Evolutionary conservation across 1,140 invertebrate genomes (phyloP).

Genomic region (Rhyacophila brunnea): DNA sequence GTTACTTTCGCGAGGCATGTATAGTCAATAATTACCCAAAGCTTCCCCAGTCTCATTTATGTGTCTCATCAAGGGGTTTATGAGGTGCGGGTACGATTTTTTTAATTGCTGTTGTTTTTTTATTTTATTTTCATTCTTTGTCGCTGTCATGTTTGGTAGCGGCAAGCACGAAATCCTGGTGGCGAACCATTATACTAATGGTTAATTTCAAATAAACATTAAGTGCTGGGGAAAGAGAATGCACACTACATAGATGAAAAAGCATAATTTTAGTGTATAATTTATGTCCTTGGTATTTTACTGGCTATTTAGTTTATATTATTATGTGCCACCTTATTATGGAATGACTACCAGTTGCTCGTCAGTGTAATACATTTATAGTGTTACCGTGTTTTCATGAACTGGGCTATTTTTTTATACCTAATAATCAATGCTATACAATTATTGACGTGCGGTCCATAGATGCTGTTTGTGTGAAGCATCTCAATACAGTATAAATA

Average conservation of each 20-base stretch:
- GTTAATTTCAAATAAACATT: conserved; percentile 26
- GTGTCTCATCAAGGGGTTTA: conserved; percentile 36
- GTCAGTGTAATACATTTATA: no score
- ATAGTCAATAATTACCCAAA: conserved; percentile 31
- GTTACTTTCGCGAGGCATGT: conserved; percentile 4
- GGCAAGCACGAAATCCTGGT: conserved; percentile 32
- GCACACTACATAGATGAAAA: background rate
- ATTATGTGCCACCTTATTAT: background rate
- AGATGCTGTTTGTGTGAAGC: no score
- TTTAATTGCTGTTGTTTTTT: conserved; percentile 37
- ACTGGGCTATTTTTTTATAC: no score
- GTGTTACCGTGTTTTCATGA: no score
- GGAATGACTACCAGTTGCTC: background rate
- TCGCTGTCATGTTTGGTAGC: conserved; percentile 32
- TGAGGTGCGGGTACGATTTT: conserved; percentile 36
- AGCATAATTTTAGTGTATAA: background rate
- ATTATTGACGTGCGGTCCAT: no score
- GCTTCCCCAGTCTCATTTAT: conserved; percentile 30
- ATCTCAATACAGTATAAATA: no score
- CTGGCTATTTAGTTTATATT: background rate
- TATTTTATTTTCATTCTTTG: conserved; percentile 35
- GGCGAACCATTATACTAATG: conserved; percentile 33
- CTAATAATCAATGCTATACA: no score
- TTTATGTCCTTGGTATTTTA: background rate
- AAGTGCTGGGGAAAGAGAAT: conserved; percentile 3